These are phyloP conservation scores for Mastigias papua DNA, from an alignment of 30 jellyfish, hydroid and myxozoan genomes.

Conservation along the genomic window DNA sequence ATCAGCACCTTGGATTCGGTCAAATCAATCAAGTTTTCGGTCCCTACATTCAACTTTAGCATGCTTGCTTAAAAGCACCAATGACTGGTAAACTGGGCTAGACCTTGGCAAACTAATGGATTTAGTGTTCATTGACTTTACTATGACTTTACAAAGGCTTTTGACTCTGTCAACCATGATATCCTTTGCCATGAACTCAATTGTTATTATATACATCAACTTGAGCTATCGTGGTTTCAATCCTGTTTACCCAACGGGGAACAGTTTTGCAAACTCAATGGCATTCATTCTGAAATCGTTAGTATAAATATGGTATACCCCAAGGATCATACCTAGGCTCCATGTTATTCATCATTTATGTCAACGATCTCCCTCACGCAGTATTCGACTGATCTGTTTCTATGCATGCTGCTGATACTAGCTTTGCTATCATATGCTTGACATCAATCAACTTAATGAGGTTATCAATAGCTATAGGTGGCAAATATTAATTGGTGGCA, in stretches of 20 bases:
- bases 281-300: constrained; percentile 8
- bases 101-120: constrained; percentile 34
- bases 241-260: constrained; percentile 25
- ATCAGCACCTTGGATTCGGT: neutral
- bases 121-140: constrained; percentile 6
- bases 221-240: constrained; percentile 28
- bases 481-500: constrained; percentile 7
- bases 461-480: constrained; percentile 2
- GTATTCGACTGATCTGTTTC: neutral
- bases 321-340: constrained; percentile 17
- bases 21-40: constrained; percentile 5
- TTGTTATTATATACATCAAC: constrained; percentile 16
- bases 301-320: constrained; percentile 31
- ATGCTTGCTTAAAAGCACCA: constrained; percentile 23
- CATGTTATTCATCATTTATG: constrained; percentile 8
- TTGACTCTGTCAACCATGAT: constrained; percentile 53
- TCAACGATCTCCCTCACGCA: constrained; percentile 21
- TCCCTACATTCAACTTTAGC: neutral
- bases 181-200: constrained; percentile 25
- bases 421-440: constrained; percentile 26
- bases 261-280: constrained; percentile 34
- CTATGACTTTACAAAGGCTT: constrained; percentile 15
- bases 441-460: constrained; percentile 36
- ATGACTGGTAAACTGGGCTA: constrained; percentile 42
- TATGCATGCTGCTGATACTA: constrained; percentile 26